These are phyloP conservation scores for Catalaphyllia jardinei DNA, from an alignment of 64 coral and sea anemone species.

Conservation along the genomic window DNA sequence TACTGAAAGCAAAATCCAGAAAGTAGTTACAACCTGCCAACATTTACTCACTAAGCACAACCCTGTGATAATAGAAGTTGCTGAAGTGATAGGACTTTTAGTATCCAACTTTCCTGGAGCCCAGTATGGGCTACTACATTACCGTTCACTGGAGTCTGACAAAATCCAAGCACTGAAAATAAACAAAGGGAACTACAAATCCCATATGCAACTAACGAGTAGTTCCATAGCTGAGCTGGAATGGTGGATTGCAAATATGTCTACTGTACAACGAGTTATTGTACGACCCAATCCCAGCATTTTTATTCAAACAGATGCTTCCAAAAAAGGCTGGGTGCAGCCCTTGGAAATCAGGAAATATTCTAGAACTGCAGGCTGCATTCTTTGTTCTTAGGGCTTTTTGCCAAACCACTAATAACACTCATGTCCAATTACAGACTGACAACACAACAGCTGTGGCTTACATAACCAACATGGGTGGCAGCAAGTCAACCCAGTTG, in stretches of 20 bases:
- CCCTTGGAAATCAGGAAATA: neutral
- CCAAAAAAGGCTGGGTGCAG: neutral
- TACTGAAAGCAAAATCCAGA: constrained; percentile 11
- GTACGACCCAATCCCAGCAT: neutral
- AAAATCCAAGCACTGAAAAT: too few species aligned
- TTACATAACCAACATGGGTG: too few species aligned
- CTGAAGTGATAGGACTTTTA: neutral
- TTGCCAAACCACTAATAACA: neutral
- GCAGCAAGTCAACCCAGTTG: too few species aligned
- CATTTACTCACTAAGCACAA: neutral
- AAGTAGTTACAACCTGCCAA: neutral
- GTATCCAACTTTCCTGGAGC: too few species aligned
- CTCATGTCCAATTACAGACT: constrained; percentile 2
- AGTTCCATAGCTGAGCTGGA: too few species aligned
- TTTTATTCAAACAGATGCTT: neutral
- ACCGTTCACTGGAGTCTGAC: too few species aligned
- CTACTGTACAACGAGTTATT: neutral
- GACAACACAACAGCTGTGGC: constrained; percentile 49
- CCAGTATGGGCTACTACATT: too few species aligned
- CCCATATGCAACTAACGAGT: too few species aligned
- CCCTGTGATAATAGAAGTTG: neutral
- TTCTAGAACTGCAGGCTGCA: neutral
- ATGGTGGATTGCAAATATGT: too few species aligned
- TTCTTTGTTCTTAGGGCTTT: constrained; percentile 42
- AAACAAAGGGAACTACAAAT: too few species aligned